These are phyloP conservation scores for Seriola rivoliana DNA, from an alignment of 2,113 vertebrate genomes.

Conservation along the genomic window DNA sequence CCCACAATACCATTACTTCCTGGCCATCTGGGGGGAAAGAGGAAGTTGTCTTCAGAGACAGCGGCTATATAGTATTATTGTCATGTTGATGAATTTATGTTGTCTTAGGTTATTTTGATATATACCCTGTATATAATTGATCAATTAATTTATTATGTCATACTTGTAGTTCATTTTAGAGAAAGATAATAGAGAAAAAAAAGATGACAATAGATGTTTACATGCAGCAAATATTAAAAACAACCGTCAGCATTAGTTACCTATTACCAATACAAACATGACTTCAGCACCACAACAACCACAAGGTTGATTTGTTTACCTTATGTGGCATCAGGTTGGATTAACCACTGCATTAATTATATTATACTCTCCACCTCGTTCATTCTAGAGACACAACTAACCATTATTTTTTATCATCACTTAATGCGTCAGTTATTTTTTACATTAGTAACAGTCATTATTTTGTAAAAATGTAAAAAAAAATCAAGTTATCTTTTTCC, in stretches of 20 bases:
- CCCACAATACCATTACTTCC: conserved; percentile 70
- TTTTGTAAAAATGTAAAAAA: neutral
- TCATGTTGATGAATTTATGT: conserved; percentile 19
- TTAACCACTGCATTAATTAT: neutral
- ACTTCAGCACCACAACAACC: neutral
- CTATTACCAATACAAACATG: too few species aligned
- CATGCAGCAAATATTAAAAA: neutral
- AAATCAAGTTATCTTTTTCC: too few species aligned
- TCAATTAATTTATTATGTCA: neutral
- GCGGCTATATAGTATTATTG: conserved; percentile 41
- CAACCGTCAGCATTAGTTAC: too few species aligned
- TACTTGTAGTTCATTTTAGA: neutral
- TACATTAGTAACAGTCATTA: too few species aligned
- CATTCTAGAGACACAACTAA: too few species aligned
- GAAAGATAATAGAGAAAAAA: neutral
- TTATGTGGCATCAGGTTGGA: neutral
- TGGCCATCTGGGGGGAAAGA: conserved; percentile 83
- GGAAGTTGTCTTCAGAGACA: conserved; percentile 80
- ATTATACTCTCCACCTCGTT: neutral
- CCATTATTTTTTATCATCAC: neutral
- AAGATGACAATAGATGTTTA: neutral
- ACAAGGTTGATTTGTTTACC: neutral
- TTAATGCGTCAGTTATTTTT: too few species aligned
- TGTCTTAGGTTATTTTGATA: neutral
- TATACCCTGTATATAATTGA: neutral